Percentiles rank a stretch among this genome's conserved stretches.
phyloP scores from a whole-genome alignment of 2,797 vertebrate species.

The Sebastes wilsoni region DNA sequence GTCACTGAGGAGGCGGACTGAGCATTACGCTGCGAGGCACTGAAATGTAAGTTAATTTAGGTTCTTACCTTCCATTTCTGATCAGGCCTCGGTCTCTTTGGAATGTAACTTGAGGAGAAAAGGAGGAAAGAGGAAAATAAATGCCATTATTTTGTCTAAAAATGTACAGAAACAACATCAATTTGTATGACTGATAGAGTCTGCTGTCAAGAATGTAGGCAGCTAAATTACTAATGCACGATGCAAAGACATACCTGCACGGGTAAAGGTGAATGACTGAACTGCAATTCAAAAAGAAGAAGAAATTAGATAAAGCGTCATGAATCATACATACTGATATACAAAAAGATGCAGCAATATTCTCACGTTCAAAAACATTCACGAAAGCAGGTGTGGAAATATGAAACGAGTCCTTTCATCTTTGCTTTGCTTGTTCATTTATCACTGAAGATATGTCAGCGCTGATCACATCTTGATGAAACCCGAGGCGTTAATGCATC shows the following conservation, averaged over 20 bases:
- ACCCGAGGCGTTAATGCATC: neutral
- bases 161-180: neutral
- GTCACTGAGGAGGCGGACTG: slow-evolving; percentile 25
- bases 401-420: neutral
- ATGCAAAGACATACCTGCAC: slow-evolving; percentile 80
- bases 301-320: neutral
- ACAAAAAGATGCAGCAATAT: neutral
- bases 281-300: slow-evolving; percentile 81
- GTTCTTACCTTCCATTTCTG: slow-evolving; percentile 93
- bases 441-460: slow-evolving; percentile 9
- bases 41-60: slow-evolving; percentile 27
- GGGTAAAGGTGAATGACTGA: slow-evolving; percentile 89
- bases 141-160: slow-evolving; percentile 6
- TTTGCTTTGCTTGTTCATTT: slow-evolving; percentile 32
- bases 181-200: slow-evolving; percentile 1
- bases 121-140: slow-evolving; percentile 8
- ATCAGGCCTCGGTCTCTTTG: slow-evolving; percentile 96
- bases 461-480: slow-evolving; percentile 17
- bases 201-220: neutral
- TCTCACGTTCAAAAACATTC: neutral
- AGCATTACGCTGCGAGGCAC: neutral
- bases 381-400: neutral
- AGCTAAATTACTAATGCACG: neutral
- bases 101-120: slow-evolving; percentile 86
- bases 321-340: neutral